Base-by-base conservation (phyloP, 1,140 invertebrate species). In the Dufourea novaeangliae region DNA sequence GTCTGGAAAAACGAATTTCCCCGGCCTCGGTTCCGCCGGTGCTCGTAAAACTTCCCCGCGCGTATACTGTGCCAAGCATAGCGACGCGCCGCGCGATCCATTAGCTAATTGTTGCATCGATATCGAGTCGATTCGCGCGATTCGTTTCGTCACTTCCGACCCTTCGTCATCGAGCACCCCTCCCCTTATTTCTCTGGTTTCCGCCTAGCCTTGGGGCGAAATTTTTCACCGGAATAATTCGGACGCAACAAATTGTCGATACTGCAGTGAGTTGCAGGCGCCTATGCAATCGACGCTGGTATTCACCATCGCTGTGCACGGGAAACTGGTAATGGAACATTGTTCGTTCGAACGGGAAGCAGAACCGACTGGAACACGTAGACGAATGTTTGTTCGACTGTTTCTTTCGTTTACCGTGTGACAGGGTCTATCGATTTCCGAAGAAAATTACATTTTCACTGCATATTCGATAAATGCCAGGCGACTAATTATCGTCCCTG, bases 41-140 rank as follows among this genome's bases (percentile, higher is more conserved):
- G 46, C 63, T 74, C 69, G 64, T 74, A 79, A 83, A 83, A 79
- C 52, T 82, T 52, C 46, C 27, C 22, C 76, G 68, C 25, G 41
- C 52, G 29, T 1, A n/a, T 54, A 11, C 39, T 32, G 56, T 25
- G 57, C 71, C 54, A 39, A 63, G 59, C 12, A n/a, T 50, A 17
- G 22, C 71, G 59, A 46, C 59, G 57, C 22, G 57, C 37, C 27
- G 22, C 71, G 63, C 57, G 61, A 68, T 86, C 80, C 87, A 89
- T 89, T 89, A 89, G 87, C 89, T 89, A 86, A 90, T 90, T 90
- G 86, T 87, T 81, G 78, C 64, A 32, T 76, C 70, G 77, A 82
- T 80, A 77, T 78, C 71, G 64, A 77, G 32, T 66, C 82, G 84
- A 79, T 80, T 83, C 75, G 72, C 78, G 54, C 82, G 84, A 85